Evolutionary conservation across 2,888 invertebrate species (phyloP), one percentile per base, ranked within the genome.

Genomic region (Seira ritae): DNA sequence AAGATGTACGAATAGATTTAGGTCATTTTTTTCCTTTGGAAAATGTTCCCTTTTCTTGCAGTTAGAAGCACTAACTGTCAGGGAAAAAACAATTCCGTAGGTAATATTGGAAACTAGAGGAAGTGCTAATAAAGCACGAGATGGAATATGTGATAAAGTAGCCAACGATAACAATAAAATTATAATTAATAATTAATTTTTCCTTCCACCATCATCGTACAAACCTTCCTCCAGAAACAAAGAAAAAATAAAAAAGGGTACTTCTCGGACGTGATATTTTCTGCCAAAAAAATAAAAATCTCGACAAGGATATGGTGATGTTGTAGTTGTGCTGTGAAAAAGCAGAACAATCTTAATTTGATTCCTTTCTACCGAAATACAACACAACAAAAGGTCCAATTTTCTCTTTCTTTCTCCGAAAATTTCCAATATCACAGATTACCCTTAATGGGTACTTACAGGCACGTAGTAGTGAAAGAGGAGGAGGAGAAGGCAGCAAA

Each of bases 141-240:
- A 75, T 66, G 67, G 50, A 75, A 69, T 65, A 78, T 71, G 69
- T 60, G 69, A 17, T 24, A 19, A 55, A 65, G 65, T 73, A 23
- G 73, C 65, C 62, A 17, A 42, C 70, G 24, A 75, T 80, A 80
- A 80, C 20, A 80, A 80, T 80, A 80, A 50, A 50, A 50, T 50
- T 15, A 80, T 80, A 80, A 75, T 80, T 80, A 80, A 80, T 80
- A 80, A 75, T 80, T 80, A 65, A 80, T 80, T 70, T 80, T 70
- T 22, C 62, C 73, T 8, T n/a, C 62, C 73, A 15, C 60, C 19
- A 19, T 71, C 71, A 12, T 70, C 31, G 2, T 31, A 2, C 2
- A 4, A 2, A 31, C 22, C 20, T 23, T 60, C 72, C 72, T 24
- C 24, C 6, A 71, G 46, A 15, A 22, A 55, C 3, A 23, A 19